These are phyloP conservation scores for Drosophila bifasciata DNA, from an alignment of 1,140 invertebrate species.

Conservation along the genomic window DNA sequence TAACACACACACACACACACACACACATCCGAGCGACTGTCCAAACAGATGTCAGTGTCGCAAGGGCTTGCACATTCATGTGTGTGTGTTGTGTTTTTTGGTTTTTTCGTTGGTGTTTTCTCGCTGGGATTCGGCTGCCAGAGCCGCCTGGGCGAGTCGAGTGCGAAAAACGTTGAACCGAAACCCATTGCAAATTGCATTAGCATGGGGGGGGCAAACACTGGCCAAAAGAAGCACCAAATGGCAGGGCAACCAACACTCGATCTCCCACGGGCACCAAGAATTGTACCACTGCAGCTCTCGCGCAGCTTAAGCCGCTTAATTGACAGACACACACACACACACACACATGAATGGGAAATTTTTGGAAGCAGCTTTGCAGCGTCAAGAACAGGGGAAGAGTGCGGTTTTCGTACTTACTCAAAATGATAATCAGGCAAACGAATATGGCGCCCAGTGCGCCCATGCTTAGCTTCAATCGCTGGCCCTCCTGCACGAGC, in stretches of 20 bases:
- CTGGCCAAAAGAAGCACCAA: not conserved
- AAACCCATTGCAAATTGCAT: slow-evolving; percentile 72
- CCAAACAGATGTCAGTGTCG: slow-evolving; percentile 52
- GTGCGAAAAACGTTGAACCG: slow-evolving; percentile 31
- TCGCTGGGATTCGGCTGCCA: slow-evolving; percentile 20
- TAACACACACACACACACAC: not conserved
- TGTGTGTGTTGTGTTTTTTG: slow-evolving; percentile 9
- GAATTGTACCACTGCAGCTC: slow-evolving; percentile 10
- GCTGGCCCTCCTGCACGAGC: slow-evolving; percentile 87
- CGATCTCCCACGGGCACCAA: not conserved
- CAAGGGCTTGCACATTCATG: not conserved
- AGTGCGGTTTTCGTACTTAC: slow-evolving; percentile 83
- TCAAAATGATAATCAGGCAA: slow-evolving; percentile 87
- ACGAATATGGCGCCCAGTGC: slow-evolving; percentile 87
- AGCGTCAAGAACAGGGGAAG: not conserved
- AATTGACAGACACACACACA: slow-evolving; percentile 63
- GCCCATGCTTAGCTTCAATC: slow-evolving; percentile 87
- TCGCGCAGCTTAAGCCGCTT: slow-evolving; percentile 67
- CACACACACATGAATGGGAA: slow-evolving; percentile 62
- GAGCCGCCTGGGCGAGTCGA: slow-evolving; percentile 12
- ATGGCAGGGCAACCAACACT: slow-evolving; percentile 1
- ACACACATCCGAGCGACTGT: slow-evolving; percentile 17
- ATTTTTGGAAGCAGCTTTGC: slow-evolving; percentile 58
- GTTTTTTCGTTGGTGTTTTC: slow-evolving; percentile 31
- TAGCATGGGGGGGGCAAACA: slow-evolving; percentile 63